Base-by-base conservation (phyloP, 2,888 invertebrate species). In the Fissipunctia ypsillon region DNA sequence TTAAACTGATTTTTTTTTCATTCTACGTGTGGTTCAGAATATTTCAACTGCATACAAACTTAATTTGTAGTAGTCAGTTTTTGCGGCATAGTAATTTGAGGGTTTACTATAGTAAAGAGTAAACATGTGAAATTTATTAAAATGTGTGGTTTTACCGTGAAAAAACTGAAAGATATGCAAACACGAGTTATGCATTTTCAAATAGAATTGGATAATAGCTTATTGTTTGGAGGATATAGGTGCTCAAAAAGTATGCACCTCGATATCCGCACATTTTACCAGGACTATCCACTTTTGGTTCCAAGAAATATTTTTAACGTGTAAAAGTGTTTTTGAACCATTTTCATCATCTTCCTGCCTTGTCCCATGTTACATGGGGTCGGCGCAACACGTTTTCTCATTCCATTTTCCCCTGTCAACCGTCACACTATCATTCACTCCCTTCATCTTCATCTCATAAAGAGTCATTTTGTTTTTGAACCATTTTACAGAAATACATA, bases 1-100 rank as follows among this genome's bases (percentile, higher is more conserved):
- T 77, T 50, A 56, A 74, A 76, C 54, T 12, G 14, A 2, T 25
- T 31, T 38, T 69, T 52, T 57, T 69, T 64, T 7, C 25, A 41
- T 67, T 84, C 14, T 19, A 5, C 10, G 35, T 48, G 73, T 52
- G 69, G 64, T 69, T 57, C 31, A 25, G 52, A 63, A 63, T 72
- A 78, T 81, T 78, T 68, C 22, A 10, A 60, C 48, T 69, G 60
- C 45, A 63, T 69, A 3, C 57, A 50, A 60, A 63, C 43, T 57
- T 59, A 68, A 73, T 72, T 80, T 50, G 35, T 22, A 50, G 43
- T 14, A 35, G 63, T 45, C 65, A 12, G 35, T 60, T 72, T 63
- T 73, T 1, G 0, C 3, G 38, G 22, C n/a, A 60, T 12, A 69
- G n/a, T 74, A 66, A 85, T 68, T 68, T 72, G 66, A 69, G 7